These are phyloP conservation scores for Poecilia wingei DNA, from an alignment of 2,797 vertebrate species.

Conservation along the genomic window DNA sequence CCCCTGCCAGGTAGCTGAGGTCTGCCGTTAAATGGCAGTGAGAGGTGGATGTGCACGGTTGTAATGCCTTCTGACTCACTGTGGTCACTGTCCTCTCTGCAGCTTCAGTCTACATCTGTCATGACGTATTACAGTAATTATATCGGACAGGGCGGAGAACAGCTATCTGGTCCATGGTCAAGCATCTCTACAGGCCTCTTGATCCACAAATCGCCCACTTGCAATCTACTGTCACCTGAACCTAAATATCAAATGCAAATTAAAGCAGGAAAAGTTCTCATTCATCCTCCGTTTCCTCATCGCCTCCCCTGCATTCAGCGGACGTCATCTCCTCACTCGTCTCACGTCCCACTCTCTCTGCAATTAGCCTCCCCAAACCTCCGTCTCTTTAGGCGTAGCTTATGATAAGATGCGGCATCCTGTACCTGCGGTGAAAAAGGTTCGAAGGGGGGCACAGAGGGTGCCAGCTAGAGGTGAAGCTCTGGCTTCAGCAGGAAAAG, in stretches of 20 bases:
- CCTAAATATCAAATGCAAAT: slow-evolving; percentile 48
- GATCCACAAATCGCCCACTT: slow-evolving; percentile 48
- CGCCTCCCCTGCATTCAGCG: slow-evolving; percentile 9
- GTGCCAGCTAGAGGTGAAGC: slow-evolving; percentile 56
- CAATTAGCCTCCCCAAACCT: slow-evolving; percentile 9
- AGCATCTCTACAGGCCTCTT: slow-evolving; percentile 43
- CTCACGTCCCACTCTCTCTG: slow-evolving; percentile 12
- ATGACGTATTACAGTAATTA: slow-evolving; percentile 44
- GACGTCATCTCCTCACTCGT: slow-evolving; percentile 12
- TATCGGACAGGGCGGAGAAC: slow-evolving; percentile 40
- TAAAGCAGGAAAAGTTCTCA: slow-evolving; percentile 20
- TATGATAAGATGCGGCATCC: slow-evolving; percentile 58
- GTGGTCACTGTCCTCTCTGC: slow-evolving; percentile 40
- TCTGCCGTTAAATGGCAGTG: slow-evolving; percentile 58
- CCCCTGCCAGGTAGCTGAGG: slow-evolving; percentile 46
- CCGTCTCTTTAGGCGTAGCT: slow-evolving; percentile 37
- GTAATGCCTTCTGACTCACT: slow-evolving; percentile 64
- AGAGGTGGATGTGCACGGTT: slow-evolving; percentile 62
- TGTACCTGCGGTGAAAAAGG: slow-evolving; percentile 62
- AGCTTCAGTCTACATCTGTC: slow-evolving; percentile 37
- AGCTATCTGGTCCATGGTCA: slow-evolving; percentile 40
- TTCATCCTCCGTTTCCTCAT: slow-evolving; percentile 8
- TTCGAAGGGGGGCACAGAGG: slow-evolving; percentile 45
- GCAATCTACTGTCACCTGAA: slow-evolving; percentile 39
- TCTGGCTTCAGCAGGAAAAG: slow-evolving; percentile 54